Evolutionary conservation across 2,113 vertebrate genomes (phyloP).

Genomic region (Ptilorrhoa leucosticta): DNA sequence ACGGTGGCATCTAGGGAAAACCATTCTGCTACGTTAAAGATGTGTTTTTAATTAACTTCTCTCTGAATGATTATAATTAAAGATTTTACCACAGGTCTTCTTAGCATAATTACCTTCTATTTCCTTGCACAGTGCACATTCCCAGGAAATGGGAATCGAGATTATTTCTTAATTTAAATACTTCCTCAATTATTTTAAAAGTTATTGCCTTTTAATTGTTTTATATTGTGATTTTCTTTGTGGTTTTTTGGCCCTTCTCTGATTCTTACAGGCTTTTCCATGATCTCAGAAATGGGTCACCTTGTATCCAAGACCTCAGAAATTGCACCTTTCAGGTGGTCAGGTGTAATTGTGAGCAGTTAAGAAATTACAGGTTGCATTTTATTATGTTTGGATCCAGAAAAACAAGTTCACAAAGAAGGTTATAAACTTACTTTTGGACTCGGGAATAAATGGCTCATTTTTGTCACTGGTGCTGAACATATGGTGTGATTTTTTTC

Average conservation of each 20-base stretch:
- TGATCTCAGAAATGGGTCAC: neutral
- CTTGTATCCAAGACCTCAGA: neutral
- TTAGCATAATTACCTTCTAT: slow-evolving; percentile 3
- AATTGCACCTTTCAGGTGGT: neutral
- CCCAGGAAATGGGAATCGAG: neutral
- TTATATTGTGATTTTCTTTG: neutral
- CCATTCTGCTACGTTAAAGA: neutral
- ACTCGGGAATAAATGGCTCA: neutral
- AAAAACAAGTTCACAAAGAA: neutral
- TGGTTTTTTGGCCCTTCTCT: neutral
- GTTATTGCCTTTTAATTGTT: neutral
- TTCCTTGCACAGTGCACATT: neutral
- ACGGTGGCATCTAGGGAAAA: neutral
- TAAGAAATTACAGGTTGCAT: neutral
- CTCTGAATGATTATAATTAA: slow-evolving; percentile 16
- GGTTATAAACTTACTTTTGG: neutral
- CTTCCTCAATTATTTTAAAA: neutral
- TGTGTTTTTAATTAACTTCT: slow-evolving; percentile 43
- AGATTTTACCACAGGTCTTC: slow-evolving; percentile 26
- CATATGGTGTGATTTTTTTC: neutral
- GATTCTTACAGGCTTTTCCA: neutral
- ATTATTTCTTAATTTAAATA: neutral
- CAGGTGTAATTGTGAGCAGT: neutral
- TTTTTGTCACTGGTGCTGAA: neutral
- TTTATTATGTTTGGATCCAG: neutral